Base-by-base conservation (phyloP, 1,140 invertebrate genomes). In the Trachelipus rathkii region DNA sequence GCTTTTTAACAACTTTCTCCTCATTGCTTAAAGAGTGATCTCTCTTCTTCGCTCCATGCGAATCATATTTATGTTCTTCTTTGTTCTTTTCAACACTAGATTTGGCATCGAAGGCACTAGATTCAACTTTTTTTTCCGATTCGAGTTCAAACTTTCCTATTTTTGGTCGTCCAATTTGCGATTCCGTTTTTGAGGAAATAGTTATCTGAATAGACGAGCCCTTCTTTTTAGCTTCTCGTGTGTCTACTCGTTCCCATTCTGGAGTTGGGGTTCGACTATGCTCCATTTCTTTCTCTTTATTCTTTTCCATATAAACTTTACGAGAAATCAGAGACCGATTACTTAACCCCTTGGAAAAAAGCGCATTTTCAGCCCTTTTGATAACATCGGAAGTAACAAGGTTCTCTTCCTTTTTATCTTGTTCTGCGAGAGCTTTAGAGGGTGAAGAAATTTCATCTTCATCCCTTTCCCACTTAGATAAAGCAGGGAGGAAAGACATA, bases 381-480 rank as follows among this genome's bases (percentile, higher is more conserved):
- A 94, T 83, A 13, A 94, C 92, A 83, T 95, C 93, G 3, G 90
- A 92, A 2, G 93, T 94, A 3, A 95, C 92, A 43, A 88, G 82
- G 85, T 91, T 91, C 44, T 85, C 86, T 19, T 85, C 82, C 72
- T 86, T 85, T 66, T 60, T 69, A 69, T 73, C 75, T 10, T 77
- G 72, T 10, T 75, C 79, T 43, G 68, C 24, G 13, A 71, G 23
- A 7, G 33, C 43, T 71, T 74, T 79, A 15, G 73, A 69, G 46
- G 72, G 77, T 6, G 70, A 50, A 9, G 72, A 43, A 7, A 82
- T 79, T 5, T 90, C 90, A 15, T 85, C 85, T 13, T 60, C 50
- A 15, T 95, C 93, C 13, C 92, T 86, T 86, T 96, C 94, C 94
- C 94, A 95, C 84, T 95, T 95, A 10, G 93, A 95, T 67, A 91